Conservation (phyloP, 1,140 invertebrate species). For the Piezodorus guildinii region DNA sequence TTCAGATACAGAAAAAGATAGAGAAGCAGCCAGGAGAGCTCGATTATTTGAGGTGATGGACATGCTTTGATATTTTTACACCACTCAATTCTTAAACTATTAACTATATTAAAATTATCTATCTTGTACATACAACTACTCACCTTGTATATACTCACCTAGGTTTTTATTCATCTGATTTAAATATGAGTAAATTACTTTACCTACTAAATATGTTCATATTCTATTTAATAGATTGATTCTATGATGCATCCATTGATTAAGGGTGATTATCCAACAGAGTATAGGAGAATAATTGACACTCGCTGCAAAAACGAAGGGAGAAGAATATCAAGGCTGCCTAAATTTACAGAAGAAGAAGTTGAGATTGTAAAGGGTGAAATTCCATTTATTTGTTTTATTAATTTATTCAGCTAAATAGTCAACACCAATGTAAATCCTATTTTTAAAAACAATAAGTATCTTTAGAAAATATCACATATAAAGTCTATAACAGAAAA, state of each 20-base stretch:
- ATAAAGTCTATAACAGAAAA: too few species aligned
- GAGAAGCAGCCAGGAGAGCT: conserved; percentile 37
- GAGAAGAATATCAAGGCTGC: conserved; percentile 38
- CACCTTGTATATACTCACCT: too few species aligned
- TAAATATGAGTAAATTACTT: too few species aligned
- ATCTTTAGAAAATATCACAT: too few species aligned
- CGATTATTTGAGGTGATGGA: conserved; percentile 35
- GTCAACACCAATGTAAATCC: too few species aligned
- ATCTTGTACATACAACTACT: too few species aligned
- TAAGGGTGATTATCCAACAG: conserved; percentile 43
- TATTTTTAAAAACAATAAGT: too few species aligned
- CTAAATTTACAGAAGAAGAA: conserved; percentile 37
- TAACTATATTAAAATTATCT: too few species aligned
- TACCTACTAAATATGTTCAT: conserved; percentile 25
- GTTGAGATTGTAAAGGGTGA: conserved; percentile 35
- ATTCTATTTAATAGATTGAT: conserved; percentile 33
- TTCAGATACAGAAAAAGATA: conserved; percentile 33
- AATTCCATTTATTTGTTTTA: neutral
- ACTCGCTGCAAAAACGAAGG: conserved; percentile 37
- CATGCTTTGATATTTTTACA: too few species aligned
- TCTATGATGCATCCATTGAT: conserved; percentile 41
- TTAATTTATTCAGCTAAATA: neutral
- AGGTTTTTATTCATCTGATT: too few species aligned
- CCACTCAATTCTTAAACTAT: too few species aligned
- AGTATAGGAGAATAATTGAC: conserved; percentile 37